phyloP scores from a whole-genome alignment of 2,797 vertebrate genomes.

The Morus bassanus region DNA sequence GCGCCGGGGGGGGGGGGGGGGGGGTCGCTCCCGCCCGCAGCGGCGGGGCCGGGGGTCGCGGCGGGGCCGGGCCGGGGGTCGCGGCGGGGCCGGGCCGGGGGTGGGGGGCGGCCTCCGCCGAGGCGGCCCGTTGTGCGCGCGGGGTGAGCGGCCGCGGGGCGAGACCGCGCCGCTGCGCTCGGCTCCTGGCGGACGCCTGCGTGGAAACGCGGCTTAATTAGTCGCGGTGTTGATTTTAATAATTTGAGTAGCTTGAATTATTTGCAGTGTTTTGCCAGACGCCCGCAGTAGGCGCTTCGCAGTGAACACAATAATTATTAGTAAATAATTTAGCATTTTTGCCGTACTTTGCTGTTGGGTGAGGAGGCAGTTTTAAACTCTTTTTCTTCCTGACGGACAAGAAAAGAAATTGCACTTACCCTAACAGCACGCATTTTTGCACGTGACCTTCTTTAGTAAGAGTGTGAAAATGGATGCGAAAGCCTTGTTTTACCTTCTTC shows the following conservation, averaged over 20 bases:
- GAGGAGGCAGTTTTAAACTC: not conserved
- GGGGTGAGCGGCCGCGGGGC: not conserved
- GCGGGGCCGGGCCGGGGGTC: too few relatives aligned
- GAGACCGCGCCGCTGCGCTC: not conserved
- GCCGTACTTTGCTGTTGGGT: not conserved
- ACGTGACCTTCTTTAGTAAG: not conserved
- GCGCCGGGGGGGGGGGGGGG: too few relatives aligned
- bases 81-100: too few relatives aligned
- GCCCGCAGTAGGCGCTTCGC: slow-evolving; percentile 6
- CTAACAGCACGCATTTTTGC: not conserved
- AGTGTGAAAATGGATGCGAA: not conserved
- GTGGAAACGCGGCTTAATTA: not conserved
- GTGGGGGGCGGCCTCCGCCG: not conserved
- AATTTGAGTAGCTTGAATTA: not conserved
- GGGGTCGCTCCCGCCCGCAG: too few relatives aligned
- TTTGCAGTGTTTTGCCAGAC: slow-evolving; percentile 3
- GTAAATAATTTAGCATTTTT: not conserved
- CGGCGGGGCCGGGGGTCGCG: too few relatives aligned
- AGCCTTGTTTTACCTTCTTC: not conserved
- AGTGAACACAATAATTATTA: slow-evolving; percentile 19
- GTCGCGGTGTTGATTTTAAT: slow-evolving; percentile 19
- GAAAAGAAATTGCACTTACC: not conserved
- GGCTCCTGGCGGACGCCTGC: rapidly evolving
- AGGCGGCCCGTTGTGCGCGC: rapidly evolving
- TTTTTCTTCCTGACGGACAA: not conserved